Percentiles rank a stretch among this genome's conserved stretches.
These are phyloP conservation scores for Aplodontia rufa DNA, from an alignment of 2,113 vertebrate genomes.

Conservation along the genomic window DNA sequence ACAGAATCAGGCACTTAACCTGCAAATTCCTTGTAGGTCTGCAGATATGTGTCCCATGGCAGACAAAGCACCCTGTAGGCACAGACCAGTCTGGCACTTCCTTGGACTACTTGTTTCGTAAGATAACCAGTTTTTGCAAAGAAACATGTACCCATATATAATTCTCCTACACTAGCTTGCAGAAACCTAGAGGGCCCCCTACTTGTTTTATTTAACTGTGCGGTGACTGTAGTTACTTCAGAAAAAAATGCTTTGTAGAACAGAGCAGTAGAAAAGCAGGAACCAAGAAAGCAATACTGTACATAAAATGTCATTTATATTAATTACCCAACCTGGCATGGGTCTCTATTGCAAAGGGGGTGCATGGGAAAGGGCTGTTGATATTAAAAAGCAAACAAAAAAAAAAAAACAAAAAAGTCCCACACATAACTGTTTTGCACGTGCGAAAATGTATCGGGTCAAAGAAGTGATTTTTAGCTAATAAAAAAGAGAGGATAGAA, in stretches of 20 bases:
- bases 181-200: conserved; percentile 86
- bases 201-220: conserved; percentile 87
- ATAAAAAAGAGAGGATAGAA: conserved; percentile 81
- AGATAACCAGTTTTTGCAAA: conserved; percentile 85
- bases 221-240: conserved; percentile 84
- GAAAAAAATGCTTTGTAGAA: conserved; percentile 88
- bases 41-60: conserved; percentile 84
- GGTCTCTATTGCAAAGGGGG: conserved; percentile 87
- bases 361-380: conserved; percentile 90
- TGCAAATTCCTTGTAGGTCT: conserved; percentile 88
- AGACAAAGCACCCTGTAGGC: conserved; percentile 87
- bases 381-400: conserved; percentile 72
- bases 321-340: conserved; percentile 87
- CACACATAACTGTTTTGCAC: conserved; percentile 88
- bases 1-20: conserved; percentile 91
- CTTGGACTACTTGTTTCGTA: conserved; percentile 89
- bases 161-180: conserved; percentile 86
- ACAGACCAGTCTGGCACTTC: conserved; percentile 92
- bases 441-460: conserved; percentile 87
- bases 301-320: conserved; percentile 88
- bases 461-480: conserved; percentile 86
- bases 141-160: conserved; percentile 84
- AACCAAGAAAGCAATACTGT: conserved; percentile 92
- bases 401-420: conserved; percentile 73
- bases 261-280: conserved; percentile 89